Evolutionary conservation across 2,888 invertebrate genomes (phyloP).

Genomic region (Sesia apiformis): DNA sequence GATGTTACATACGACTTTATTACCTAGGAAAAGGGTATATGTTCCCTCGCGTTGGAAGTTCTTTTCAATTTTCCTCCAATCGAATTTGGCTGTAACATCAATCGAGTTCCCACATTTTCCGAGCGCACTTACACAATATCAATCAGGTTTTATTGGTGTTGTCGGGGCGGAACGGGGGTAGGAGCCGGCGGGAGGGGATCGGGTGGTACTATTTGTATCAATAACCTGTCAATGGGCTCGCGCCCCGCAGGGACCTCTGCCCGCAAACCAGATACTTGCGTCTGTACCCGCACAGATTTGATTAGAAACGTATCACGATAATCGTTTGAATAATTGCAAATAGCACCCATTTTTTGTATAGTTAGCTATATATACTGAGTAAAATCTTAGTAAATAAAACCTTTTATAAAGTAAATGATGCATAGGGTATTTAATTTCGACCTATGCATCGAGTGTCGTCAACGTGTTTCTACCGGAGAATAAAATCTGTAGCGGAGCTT

Average conservation of each 20-base stretch:
- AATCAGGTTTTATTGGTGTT: slow-evolving; percentile 75
- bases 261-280: slow-evolving; percentile 49
- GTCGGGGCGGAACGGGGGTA: slow-evolving; percentile 42
- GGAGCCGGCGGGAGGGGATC: slow-evolving; percentile 28
- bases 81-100: slow-evolving; percentile 73
- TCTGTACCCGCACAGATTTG: slow-evolving; percentile 62
- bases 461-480: too few relatives aligned
- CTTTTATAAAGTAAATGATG: too few relatives aligned
- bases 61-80: slow-evolving; percentile 73
- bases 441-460: too few relatives aligned
- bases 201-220: slow-evolving; percentile 70
- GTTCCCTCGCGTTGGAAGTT: slow-evolving; percentile 26
- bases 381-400: too few relatives aligned
- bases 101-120: slow-evolving; percentile 75
- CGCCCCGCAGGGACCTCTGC: slow-evolving; percentile 56
- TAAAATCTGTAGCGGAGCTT: too few relatives aligned
- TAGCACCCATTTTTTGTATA: not conserved
- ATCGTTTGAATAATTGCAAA: not conserved
- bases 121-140: slow-evolving; percentile 74
- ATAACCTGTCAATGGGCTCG: slow-evolving; percentile 74
- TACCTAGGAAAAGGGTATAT: slow-evolving; percentile 21
- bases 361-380: too few relatives aligned
- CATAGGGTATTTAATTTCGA: too few relatives aligned
- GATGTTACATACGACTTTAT: slow-evolving; percentile 27
- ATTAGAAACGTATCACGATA: slow-evolving; percentile 47